These are phyloP conservation scores for Catostomus latipinnis DNA, from an alignment of 2,797 vertebrate genomes.

Conservation along the genomic window DNA sequence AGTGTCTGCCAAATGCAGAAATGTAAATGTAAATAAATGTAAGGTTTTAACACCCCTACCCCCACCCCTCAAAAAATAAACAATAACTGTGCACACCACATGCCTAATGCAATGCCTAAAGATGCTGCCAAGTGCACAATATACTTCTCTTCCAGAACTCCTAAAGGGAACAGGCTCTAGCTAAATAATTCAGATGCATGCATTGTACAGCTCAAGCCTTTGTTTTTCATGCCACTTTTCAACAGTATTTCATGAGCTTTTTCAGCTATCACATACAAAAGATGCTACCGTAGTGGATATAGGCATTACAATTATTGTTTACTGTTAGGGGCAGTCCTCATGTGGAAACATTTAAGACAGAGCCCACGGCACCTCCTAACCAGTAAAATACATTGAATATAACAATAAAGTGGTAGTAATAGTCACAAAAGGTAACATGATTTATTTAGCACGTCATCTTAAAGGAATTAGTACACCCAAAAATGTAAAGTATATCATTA, in stretches of 20 bases:
- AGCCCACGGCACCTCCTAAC: slow-evolving; percentile 10
- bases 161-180: slow-evolving; percentile 59
- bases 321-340: slow-evolving; percentile 8
- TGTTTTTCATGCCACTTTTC: slow-evolving; percentile 38
- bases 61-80: background rate
- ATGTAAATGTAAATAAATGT: too few species aligned
- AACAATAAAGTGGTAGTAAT: slow-evolving; percentile 13
- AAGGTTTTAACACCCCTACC: too few species aligned
- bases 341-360: background rate
- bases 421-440: slow-evolving; percentile 22
- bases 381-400: slow-evolving; percentile 22
- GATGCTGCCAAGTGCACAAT: slow-evolving; percentile 43
- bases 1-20: too few species aligned
- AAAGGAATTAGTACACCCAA: too few species aligned
- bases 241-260: slow-evolving; percentile 26
- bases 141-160: slow-evolving; percentile 52
- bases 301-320: slow-evolving; percentile 43
- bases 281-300: slow-evolving; percentile 11
- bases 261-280: slow-evolving; percentile 20
- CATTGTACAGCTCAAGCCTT: slow-evolving; percentile 66
- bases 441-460: slow-evolving; percentile 29
- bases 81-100: slow-evolving; percentile 39
- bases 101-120: slow-evolving; percentile 40
- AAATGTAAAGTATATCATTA: too few species aligned
- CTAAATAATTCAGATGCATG: slow-evolving; percentile 71